Evolutionary conservation across 2,113 vertebrate genomes (phyloP).

Genomic region (Pluvialis apricaria): DNA sequence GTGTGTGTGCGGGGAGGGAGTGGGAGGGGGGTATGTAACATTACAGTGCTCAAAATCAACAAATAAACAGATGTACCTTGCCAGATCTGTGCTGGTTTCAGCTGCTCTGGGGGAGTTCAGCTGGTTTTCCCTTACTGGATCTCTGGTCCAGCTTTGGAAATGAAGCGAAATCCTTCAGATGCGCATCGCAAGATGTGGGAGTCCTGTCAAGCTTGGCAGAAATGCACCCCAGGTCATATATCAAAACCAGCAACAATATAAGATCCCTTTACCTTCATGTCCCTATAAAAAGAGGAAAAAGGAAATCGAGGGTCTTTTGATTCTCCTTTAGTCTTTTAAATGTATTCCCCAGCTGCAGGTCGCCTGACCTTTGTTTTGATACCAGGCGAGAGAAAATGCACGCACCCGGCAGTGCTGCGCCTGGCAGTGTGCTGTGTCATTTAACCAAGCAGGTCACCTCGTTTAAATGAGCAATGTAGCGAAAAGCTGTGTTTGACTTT

Average conservation of each 20-base stretch:
- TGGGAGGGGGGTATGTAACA: neutral
- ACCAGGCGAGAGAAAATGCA: neutral
- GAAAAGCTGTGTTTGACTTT: neutral
- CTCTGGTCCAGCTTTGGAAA: neutral
- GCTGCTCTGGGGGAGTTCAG: neutral
- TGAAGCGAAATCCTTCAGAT: neutral
- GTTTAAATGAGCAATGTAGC: rapidly evolving
- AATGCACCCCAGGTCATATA: neutral
- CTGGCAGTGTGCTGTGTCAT: neutral
- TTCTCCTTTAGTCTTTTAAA: neutral
- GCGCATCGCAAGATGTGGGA: neutral
- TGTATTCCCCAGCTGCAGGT: neutral
- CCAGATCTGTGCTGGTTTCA: neutral
- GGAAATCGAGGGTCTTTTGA: neutral
- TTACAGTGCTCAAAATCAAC: neutral
- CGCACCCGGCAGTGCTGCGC: neutral
- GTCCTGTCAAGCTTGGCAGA: neutral
- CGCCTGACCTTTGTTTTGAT: neutral
- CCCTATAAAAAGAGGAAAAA: neutral
- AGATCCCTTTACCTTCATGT: neutral
- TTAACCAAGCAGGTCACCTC: neutral
- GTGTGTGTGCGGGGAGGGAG: neutral
- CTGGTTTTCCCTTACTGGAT: neutral
- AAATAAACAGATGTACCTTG: neutral
- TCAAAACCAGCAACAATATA: neutral